These are phyloP conservation scores for Lates japonicus DNA, from an alignment of 2,797 vertebrate species.

Conservation along the genomic window DNA sequence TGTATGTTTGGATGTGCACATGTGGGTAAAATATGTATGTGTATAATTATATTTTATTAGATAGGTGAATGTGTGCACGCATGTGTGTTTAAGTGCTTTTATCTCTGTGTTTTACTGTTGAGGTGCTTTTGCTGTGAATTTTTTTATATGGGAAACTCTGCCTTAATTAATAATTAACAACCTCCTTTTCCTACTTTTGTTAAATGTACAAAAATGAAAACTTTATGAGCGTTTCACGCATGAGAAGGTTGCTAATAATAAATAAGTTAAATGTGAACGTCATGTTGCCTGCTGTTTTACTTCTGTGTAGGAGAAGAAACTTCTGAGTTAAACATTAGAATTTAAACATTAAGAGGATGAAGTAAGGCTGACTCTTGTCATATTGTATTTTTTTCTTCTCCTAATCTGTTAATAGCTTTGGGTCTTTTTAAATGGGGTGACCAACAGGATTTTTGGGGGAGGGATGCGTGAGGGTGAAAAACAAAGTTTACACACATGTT, in stretches of 20 bases:
- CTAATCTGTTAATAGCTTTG: neutral
- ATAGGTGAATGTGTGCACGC: constrained; percentile 10
- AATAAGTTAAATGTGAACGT: constrained; percentile 71
- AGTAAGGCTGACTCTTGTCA: neutral
- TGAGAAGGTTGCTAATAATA: constrained; percentile 76
- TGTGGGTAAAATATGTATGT: neutral
- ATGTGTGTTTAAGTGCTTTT: constrained; percentile 44
- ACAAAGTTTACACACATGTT: too few relatives aligned
- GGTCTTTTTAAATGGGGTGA: neutral
- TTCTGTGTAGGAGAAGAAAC: constrained; percentile 47
- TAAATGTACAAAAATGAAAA: constrained; percentile 75
- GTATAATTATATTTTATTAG: neutral
- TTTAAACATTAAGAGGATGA: constrained; percentile 21
- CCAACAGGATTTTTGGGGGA: too few relatives aligned
- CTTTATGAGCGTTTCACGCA: constrained; percentile 75
- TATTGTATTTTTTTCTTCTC: constrained; percentile 5
- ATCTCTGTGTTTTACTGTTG: constrained; percentile 29
- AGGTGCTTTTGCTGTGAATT: constrained; percentile 31
- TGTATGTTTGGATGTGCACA: neutral
- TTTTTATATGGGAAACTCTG: constrained; percentile 66
- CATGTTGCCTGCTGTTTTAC: constrained; percentile 60
- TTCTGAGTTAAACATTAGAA: constrained; percentile 36
- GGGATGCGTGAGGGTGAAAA: too few relatives aligned
- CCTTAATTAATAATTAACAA: constrained; percentile 69
- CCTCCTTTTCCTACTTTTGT: constrained; percentile 60